These are phyloP conservation scores for Myopa testacea DNA, from an alignment of 2,888 invertebrate genomes.

Conservation along the genomic window DNA sequence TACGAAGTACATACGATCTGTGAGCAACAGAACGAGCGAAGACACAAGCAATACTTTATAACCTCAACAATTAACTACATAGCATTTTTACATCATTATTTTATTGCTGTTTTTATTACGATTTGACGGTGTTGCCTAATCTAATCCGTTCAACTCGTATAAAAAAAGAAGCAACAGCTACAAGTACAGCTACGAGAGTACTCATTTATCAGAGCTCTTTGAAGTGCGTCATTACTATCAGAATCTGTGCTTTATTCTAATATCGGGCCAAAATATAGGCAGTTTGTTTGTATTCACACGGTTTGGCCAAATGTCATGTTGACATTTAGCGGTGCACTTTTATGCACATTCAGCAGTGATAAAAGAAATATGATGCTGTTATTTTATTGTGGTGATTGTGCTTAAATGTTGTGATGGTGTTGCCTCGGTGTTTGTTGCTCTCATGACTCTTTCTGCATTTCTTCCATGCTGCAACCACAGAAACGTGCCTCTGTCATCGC, in stretches of 20 bases:
- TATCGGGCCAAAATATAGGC: not conserved
- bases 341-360: constrained; percentile 25
- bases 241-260: not conserved
- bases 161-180: not conserved
- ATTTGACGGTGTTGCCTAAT: too few species aligned
- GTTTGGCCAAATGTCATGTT: constrained; percentile 29
- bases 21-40: not conserved
- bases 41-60: not conserved
- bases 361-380: not conserved
- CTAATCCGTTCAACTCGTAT: not conserved
- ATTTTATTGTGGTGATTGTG: not conserved
- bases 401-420: not conserved
- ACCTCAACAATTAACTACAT: not conserved
- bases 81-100: not conserved
- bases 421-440: not conserved
- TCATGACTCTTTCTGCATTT: not conserved
- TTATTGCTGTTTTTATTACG: not conserved
- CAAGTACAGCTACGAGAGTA: not conserved
- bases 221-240: not conserved
- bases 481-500: constrained; percentile 28
- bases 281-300: not conserved
- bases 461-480: constrained; percentile 16
- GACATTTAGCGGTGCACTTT: constrained; percentile 25
- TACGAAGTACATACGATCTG: not conserved
- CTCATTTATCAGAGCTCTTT: not conserved